Evolutionary conservation across 2,113 vertebrate species (phyloP).

Genomic region (Corydoras sp.): DNA sequence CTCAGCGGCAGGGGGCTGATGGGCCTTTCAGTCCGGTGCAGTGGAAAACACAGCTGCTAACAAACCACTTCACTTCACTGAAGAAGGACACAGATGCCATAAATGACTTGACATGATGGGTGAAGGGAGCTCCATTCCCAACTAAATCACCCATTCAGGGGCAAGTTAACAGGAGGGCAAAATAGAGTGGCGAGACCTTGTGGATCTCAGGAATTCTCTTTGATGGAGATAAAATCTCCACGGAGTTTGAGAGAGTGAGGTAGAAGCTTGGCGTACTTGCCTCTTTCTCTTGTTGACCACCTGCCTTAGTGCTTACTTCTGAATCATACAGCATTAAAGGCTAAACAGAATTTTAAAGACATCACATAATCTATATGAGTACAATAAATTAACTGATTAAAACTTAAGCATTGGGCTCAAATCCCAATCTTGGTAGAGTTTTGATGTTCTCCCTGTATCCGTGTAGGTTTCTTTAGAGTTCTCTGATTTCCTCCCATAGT

Average conservation of each 20-base stretch:
- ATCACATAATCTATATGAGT: no score
- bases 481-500: no score
- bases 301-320: constrained; percentile 2
- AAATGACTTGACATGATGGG: constrained; percentile 69
- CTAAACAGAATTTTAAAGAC: no score
- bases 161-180: constrained; percentile 33
- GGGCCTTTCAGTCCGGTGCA: constrained; percentile 56
- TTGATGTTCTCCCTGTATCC: no score
- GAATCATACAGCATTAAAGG: neutral
- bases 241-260: constrained; percentile 1
- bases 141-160: constrained; percentile 55
- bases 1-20: constrained; percentile 62
- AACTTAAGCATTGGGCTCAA: no score
- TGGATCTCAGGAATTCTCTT: constrained; percentile 24
- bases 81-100: constrained; percentile 68
- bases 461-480: no score
- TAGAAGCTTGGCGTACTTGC: neutral
- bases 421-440: no score
- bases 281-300: neutral
- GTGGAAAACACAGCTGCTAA: constrained; percentile 67
- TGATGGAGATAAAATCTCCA: constrained; percentile 28
- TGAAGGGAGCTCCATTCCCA: constrained; percentile 48
- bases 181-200: constrained; percentile 17
- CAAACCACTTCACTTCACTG: constrained; percentile 61
- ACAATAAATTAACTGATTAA: no score